Percentiles rank a stretch among this genome's conserved stretches.
Evolutionary conservation across 2,888 invertebrate species (phyloP).

Genomic region (Agrotis exclamationis): DNA sequence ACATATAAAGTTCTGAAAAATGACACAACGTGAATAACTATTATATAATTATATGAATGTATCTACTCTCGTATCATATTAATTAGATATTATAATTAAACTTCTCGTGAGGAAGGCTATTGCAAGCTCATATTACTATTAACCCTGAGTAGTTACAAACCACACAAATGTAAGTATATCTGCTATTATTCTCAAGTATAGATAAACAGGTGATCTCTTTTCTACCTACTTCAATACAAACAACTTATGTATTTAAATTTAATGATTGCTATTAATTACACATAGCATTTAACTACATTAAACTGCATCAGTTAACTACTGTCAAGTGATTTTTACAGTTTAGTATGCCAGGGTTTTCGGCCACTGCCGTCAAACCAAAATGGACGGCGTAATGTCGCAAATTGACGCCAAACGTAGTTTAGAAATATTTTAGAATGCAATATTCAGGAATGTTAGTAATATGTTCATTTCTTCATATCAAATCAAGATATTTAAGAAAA

Average conservation of each 20-base stretch:
- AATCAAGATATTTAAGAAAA: constrained; percentile 11
- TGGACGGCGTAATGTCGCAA: constrained; percentile 22
- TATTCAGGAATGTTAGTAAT: constrained; percentile 54
- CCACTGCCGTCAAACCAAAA: constrained; percentile 20
- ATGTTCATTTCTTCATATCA: constrained; percentile 28
- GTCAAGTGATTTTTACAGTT: constrained; percentile 6
- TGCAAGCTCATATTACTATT: constrained; percentile 59
- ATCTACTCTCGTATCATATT: constrained; percentile 24
- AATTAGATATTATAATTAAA: constrained; percentile 34
- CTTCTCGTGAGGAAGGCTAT: constrained; percentile 42
- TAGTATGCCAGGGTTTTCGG: constrained; percentile 10
- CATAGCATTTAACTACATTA: constrained; percentile 18
- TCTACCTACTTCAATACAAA: constrained; percentile 32
- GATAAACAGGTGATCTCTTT: constrained; percentile 18
- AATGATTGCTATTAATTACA: constrained; percentile 12
- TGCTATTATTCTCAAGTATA: constrained; percentile 36
- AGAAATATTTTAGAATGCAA: constrained; percentile 24
- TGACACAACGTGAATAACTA: constrained; percentile 20
- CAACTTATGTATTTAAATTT: constrained; percentile 13
- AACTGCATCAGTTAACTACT: constrained; percentile 22
- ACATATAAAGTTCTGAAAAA: background rate
- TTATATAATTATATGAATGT: constrained; percentile 20
- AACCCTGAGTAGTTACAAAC: constrained; percentile 53
- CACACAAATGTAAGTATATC: constrained; percentile 26
- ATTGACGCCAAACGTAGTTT: constrained; percentile 26